phyloP scores from a whole-genome alignment of 2,797 vertebrate genomes.

The Betta splendens region DNA sequence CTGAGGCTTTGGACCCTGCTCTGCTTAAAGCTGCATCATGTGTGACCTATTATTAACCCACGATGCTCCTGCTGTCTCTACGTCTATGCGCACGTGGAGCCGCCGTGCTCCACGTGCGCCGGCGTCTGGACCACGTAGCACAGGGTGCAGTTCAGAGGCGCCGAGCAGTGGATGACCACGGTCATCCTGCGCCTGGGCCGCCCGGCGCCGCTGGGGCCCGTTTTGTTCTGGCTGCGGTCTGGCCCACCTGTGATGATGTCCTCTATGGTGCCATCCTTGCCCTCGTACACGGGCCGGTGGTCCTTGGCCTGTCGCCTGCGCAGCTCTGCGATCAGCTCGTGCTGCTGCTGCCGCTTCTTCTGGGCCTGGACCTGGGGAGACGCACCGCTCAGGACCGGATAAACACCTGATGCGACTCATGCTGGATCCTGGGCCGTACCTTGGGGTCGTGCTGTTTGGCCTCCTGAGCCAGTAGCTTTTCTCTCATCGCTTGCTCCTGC shows the following conservation, averaged over 20 bases:
- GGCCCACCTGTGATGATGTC: constrained; percentile 96
- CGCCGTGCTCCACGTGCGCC: constrained; percentile 63
- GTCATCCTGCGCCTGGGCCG: constrained; percentile 68
- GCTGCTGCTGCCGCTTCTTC: constrained; percentile 91
- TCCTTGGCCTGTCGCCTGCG: constrained; percentile 94
- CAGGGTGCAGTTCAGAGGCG: constrained; percentile 77
- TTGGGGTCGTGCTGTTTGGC: constrained; percentile 88
- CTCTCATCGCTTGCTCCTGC: constrained; percentile 93
- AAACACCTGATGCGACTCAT: constrained; percentile 43
- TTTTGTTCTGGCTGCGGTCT: constrained; percentile 40
- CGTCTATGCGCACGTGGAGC: constrained; percentile 10
- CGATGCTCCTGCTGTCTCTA: no score
- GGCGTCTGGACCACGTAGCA: constrained; percentile 79
- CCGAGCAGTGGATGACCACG: constrained; percentile 80
- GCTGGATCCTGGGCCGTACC: constrained; percentile 66
- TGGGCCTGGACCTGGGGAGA: constrained; percentile 79
- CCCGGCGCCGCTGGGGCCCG: constrained; percentile 38
- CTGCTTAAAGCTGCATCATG: constrained; percentile 2
- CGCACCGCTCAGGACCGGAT: constrained; percentile 34
- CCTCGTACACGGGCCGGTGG: constrained; percentile 95
- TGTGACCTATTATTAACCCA: no score
- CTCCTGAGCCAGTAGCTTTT: constrained; percentile 95
- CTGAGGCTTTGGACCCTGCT: constrained; percentile 46
- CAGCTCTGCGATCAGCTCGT: constrained; percentile 94
- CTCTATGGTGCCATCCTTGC: constrained; percentile 97